A percentile compares a stretch with the other conserved stretches of the same genome.
Conservation (phyloP, 2,888 invertebrate genomes). For the Cryptops parisi region DNA sequence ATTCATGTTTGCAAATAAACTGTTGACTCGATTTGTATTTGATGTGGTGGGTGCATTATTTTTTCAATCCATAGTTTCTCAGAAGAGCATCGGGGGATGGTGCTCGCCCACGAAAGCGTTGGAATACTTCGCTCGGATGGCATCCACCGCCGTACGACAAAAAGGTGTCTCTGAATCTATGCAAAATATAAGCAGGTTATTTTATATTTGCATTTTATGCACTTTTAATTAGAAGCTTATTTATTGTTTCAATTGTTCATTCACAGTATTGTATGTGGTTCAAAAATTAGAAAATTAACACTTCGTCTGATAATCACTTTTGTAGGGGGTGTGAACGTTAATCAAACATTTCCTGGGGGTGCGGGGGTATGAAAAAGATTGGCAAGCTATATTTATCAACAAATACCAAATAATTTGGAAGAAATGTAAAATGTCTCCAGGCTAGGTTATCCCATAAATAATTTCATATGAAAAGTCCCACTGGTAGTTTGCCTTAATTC, state of each 20-base stretch:
- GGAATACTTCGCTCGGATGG: constrained; percentile 69
- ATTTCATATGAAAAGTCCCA: not conserved
- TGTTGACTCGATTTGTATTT: too few species aligned
- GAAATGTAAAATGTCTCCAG: too few species aligned
- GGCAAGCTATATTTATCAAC: too few species aligned
- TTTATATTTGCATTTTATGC: too few species aligned
- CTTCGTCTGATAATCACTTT: too few species aligned
- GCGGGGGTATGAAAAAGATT: too few species aligned
- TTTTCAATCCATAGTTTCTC: constrained; percentile 22
- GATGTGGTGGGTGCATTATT: not conserved
- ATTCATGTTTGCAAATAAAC: too few species aligned
- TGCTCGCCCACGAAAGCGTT: constrained; percentile 80
- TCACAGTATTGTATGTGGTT: constrained; percentile 5
- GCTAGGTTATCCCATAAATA: too few species aligned
- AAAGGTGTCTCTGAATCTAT: constrained; percentile 62
- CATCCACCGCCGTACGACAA: constrained; percentile 66
- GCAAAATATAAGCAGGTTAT: constrained; percentile 23
- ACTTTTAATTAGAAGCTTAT: not conserved
- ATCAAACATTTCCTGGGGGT: too few species aligned
- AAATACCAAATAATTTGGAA: too few species aligned
- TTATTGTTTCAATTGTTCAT: not conserved
- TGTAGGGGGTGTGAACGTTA: too few species aligned
- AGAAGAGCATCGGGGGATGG: constrained; percentile 71
- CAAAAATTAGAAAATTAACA: not conserved
- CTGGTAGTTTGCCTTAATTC: not conserved